Percentiles rank a stretch among this genome's conserved stretches.
Evolutionary conservation across 1,140 invertebrate genomes (phyloP).

Genomic region (Condylostylus longicornis): DNA sequence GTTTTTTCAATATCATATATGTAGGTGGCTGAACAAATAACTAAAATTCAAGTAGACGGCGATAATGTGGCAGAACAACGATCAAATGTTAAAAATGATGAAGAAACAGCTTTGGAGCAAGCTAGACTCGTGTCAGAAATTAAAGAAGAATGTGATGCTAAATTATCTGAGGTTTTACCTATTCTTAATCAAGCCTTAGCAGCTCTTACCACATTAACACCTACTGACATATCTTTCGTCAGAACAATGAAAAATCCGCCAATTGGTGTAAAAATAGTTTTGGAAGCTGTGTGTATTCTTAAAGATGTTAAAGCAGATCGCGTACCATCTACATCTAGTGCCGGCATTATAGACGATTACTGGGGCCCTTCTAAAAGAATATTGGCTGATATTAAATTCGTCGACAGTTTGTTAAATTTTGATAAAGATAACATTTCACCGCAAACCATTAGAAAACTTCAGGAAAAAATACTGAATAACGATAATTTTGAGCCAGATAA

Average conservation of each 20-base stretch:
- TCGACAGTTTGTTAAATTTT: conserved; percentile 67
- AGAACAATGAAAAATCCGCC: conserved; percentile 98
- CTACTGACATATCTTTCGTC: conserved; percentile 82
- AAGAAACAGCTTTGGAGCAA: conserved; percentile 54
- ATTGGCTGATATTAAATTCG: conserved; percentile 80
- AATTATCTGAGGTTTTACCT: conserved; percentile 85
- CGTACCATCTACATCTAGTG: conserved; percentile 52
- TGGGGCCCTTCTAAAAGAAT: conserved; percentile 86
- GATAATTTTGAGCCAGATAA: conserved; percentile 86
- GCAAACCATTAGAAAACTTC: conserved; percentile 66
- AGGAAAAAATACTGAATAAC: conserved; percentile 64
- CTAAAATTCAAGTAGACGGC: conserved; percentile 50
- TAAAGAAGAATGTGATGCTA: conserved; percentile 88
- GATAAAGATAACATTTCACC: conserved; percentile 86
- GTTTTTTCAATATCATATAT: too few species aligned
- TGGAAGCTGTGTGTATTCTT: conserved; percentile 92
- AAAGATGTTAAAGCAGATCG: conserved; percentile 43
- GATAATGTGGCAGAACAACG: conserved; percentile 45
- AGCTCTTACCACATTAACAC: conserved; percentile 82
- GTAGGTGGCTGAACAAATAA: conserved; percentile 37
- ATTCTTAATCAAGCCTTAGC: conserved; percentile 77
- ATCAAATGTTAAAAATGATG: conserved; percentile 37
- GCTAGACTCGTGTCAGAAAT: conserved; percentile 67
- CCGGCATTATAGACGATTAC: conserved; percentile 69
- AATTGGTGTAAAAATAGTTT: conserved; percentile 78